Conservation (phyloP, 1,140 invertebrate genomes). For the Euglossa dilemma region DNA sequence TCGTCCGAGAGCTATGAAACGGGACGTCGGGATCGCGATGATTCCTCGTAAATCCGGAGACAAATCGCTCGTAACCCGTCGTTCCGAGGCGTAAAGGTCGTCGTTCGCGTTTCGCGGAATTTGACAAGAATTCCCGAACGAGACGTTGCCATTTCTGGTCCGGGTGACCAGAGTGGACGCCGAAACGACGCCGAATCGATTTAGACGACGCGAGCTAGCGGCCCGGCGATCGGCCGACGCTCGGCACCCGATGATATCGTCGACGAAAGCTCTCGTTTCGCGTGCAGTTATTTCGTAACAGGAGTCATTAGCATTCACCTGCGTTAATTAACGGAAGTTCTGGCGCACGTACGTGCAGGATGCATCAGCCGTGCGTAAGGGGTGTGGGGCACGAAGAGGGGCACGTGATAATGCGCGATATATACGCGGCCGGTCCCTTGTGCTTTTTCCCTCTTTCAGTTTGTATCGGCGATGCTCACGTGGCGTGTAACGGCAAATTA, state of each 20-base stretch:
- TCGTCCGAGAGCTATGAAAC: background rate
- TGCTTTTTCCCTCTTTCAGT: conserved; percentile 60
- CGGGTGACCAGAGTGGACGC: too few species aligned
- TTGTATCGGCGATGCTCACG: conserved; percentile 54
- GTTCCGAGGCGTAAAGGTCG: fast-evolving
- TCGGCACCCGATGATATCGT: conserved; percentile 42
- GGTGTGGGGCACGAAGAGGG: background rate
- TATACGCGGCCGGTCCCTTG: conserved; percentile 49
- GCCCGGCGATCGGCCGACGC: conserved; percentile 18
- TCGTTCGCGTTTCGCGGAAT: background rate
- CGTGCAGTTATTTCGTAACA: conserved; percentile 66
- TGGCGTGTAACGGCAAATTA: conserved; percentile 72
- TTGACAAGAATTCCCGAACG: background rate
- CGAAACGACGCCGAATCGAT: background rate
- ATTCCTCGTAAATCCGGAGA: background rate
- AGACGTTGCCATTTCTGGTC: too few species aligned
- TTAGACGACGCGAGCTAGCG: conserved; percentile 2
- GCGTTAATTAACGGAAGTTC: conserved; percentile 71
- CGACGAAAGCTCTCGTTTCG: conserved; percentile 61
- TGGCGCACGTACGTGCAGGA: conserved; percentile 48
- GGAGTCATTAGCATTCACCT: conserved; percentile 65
- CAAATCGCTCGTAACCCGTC: background rate
- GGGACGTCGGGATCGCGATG: fast-evolving
- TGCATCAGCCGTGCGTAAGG: conserved; percentile 46
- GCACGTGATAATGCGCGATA: conserved; percentile 64